Evolutionary conservation across 2,888 invertebrate species (phyloP), one percentile per base, ranked within the genome.

Genomic region (Alentia gelatinosa): DNA sequence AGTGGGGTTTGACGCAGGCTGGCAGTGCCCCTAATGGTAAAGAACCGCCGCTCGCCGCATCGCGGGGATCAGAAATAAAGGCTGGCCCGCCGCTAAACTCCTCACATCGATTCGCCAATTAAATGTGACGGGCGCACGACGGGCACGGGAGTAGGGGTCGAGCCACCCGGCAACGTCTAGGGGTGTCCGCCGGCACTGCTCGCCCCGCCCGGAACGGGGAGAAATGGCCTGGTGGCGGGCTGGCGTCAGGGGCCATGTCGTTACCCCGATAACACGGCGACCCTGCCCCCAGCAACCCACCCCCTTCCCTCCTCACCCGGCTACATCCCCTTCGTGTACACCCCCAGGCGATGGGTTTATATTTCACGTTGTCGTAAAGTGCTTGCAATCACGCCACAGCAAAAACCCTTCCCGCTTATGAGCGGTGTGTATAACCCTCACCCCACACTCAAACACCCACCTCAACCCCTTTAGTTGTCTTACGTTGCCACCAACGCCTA

Each of bases 331-430:
- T n/a, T n/a, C n/a, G 63, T 86, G 47, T 86, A 47, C 42, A 79
- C 86, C 50, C 83, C 5, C 86, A 33, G 86, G 47, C 33, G 26
- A 30, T 15, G 33, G 86, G 86, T 86, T 86, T 86, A 86, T 33
- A 86, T 86, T 86, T 42, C 47, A 30, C 47, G 47, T 47, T n/a
- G 42, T 19, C 50, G 42, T 47, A 86, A 86, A 86, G 50, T 86
- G 86, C 47, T 86, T 50, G 30, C 50, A 47, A 86, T 86, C 86
- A 86, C 86, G 86, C 35, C 79, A 79, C 39, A 56, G 56, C 56
- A 68, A 12, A 4, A 63, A 9, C 68, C 68, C 1, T 56, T 30
- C 56, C n/a, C 68, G 4, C 68, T 12, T 30, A 30, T 12, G 26
- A 68, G 68, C 12, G 68, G 5, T 68, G 30, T 68, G 26, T 68